A percentile compares a stretch with the other conserved stretches of the same genome.
These are phyloP conservation scores for Agrochola circellaris DNA, from an alignment of 2,888 invertebrate species.

Conservation along the genomic window DNA sequence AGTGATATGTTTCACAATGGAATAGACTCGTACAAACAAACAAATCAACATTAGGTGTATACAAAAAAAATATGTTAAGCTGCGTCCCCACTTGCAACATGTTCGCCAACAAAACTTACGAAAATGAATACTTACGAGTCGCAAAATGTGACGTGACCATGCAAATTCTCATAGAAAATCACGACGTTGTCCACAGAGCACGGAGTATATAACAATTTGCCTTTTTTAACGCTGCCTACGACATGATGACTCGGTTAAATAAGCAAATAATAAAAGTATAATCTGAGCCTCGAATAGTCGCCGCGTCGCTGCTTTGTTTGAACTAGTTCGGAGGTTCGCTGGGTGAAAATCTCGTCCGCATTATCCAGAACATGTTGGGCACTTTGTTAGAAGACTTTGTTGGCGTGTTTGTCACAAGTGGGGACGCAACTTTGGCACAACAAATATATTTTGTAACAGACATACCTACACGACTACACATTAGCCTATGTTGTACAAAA, in stretches of 20 bases:
- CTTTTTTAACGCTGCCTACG: not conserved
- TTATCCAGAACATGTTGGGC: not conserved
- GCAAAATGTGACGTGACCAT: not conserved
- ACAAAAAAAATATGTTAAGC: slow-evolving; percentile 34
- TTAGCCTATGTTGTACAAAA: slow-evolving; percentile 56
- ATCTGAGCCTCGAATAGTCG: not conserved
- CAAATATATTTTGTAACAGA: slow-evolving; percentile 30
- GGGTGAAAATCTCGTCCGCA: too few species aligned
- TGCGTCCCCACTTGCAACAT: not conserved
- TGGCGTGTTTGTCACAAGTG: not conserved
- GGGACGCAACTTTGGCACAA: slow-evolving; percentile 19
- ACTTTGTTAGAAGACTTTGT: not conserved
- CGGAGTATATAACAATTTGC: not conserved
- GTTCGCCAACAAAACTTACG: not conserved
- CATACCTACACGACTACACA: slow-evolving; percentile 34
- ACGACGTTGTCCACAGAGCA: not conserved
- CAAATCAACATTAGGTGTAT: slow-evolving; percentile 58
- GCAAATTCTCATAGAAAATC: not conserved
- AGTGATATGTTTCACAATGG: slow-evolving; percentile 76
- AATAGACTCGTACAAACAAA: slow-evolving; percentile 65
- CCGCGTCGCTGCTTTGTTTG: not conserved
- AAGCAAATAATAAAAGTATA: not conserved
- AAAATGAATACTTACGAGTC: not conserved
- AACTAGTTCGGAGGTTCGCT: not conserved
- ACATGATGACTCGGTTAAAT: not conserved